Base-by-base conservation (phyloP, 2,888 invertebrate genomes). In the Scaptomyza reducta region DNA sequence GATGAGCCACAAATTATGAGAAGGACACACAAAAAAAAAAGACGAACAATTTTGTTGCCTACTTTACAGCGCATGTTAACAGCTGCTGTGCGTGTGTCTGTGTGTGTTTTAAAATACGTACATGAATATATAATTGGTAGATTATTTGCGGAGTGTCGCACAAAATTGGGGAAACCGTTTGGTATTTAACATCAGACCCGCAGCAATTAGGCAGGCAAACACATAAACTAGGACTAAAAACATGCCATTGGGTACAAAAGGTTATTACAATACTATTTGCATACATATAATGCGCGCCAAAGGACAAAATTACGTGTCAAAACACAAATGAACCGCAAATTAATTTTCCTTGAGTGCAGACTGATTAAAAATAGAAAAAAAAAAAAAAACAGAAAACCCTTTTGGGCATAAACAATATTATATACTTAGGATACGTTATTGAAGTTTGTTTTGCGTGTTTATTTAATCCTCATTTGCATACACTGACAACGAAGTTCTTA, bases 61-160 rank as follows among this genome's bases (percentile, higher is more conserved):
- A 53, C 58, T 63, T 70, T 62, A 38, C 35, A 47, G 53, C 46
- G 46, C 45, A 29, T 29, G 13, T n/a, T 14, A 40, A 29, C 31
- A 44, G 18, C 55, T 29, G 46, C 45, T 27, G 16, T 25, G 13
- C n/a, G 9, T 55, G 31, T 25, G 53, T 38, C 14, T 27, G 53
- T 44, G 31, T 7, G 40, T 44, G 35, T 38, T 67, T 29, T 63
- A 74, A 68, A 74, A 53, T 51, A 63, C 64, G 56, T 53, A 69
- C 61, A 84, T 85, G 71, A 67, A 87, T 81, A 79, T 85, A 87
- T 79, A 82, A 82, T 72, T 72, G 60, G 45, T 18, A 51, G 59
- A 46, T 61, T 69, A 69, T 74, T 46, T 57, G 47, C 31, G 29
- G 27, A 46, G 31, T 35, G 50, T n/a, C n/a, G n/a, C 11, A 60